phyloP scores from a whole-genome alignment of 2,797 vertebrate genomes.

The Taeniopygia guttata region DNA sequence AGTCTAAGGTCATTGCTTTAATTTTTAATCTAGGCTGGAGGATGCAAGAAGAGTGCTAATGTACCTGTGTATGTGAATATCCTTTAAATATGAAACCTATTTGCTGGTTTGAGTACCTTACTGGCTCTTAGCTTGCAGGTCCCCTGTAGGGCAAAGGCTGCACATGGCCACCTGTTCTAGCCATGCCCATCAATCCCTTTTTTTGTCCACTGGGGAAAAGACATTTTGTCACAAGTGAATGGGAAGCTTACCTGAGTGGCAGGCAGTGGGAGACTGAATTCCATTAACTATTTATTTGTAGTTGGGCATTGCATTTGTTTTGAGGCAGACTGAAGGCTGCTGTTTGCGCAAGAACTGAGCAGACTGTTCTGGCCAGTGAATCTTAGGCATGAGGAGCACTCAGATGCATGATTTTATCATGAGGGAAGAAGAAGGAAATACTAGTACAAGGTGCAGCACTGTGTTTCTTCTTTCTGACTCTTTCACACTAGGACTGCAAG shows the following conservation, averaged over 20 bases:
- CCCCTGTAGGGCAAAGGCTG: not conserved
- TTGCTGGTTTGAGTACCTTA: not conserved
- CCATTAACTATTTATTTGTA: not conserved
- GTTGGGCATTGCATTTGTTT: not conserved
- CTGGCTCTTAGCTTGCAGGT: not conserved
- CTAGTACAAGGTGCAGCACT: not conserved
- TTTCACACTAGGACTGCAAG: conserved; percentile 26
- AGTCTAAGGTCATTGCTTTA: not conserved
- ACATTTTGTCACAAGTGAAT: not conserved
- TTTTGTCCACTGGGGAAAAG: not conserved
- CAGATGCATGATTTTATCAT: not conserved
- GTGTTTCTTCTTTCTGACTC: conserved; percentile 22
- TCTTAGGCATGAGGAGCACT: not conserved
- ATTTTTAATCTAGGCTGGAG: not conserved
- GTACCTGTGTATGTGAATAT: not conserved
- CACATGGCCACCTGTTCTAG: not conserved
- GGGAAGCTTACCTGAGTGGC: not conserved
- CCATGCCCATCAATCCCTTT: not conserved
- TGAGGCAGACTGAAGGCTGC: not conserved
- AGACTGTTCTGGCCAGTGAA: not conserved
- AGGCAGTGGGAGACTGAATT: not conserved
- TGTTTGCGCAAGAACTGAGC: not conserved
- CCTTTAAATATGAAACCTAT: not conserved
- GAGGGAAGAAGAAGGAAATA: not conserved
- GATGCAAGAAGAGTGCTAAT: not conserved